phyloP scores from a whole-genome alignment of 2,888 invertebrate genomes.

The Pachydiplax longipennis region DNA sequence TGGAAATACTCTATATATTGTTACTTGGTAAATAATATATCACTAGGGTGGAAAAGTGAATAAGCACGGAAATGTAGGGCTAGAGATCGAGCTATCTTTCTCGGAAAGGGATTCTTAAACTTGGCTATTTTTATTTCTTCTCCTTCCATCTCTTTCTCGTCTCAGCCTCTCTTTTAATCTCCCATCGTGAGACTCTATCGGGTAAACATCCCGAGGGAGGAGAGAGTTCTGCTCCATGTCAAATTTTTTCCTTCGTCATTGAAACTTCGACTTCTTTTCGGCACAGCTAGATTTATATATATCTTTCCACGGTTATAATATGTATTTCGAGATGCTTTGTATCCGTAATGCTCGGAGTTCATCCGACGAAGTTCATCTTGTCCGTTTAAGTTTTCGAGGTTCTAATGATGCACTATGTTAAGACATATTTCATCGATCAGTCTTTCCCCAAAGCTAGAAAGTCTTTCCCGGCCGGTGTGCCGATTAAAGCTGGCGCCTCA shows the following conservation, averaged over 20 bases:
- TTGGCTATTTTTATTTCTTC: background rate
- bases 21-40: too few relatives aligned
- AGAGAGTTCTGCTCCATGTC: conserved; percentile 14
- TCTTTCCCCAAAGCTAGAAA: too few relatives aligned
- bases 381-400: too few relatives aligned
- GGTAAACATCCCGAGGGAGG: conserved; percentile 29
- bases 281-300: background rate
- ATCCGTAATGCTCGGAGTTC: too few relatives aligned
- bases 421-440: too few relatives aligned
- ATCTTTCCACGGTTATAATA: too few relatives aligned
- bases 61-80: background rate
- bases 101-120: background rate
- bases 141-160: background rate
- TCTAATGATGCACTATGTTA: too few relatives aligned
- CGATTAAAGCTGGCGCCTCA: too few relatives aligned
- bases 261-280: background rate
- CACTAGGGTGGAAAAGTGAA: background rate
- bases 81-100: background rate
- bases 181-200: background rate
- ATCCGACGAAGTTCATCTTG: too few relatives aligned
- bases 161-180: conserved; percentile 16
- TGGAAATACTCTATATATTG: too few relatives aligned
- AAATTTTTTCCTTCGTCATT: background rate
- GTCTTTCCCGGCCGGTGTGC: too few relatives aligned
- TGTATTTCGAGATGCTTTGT: too few relatives aligned